Evolutionary conservation across 1,140 invertebrate genomes (phyloP), one percentile per base, ranked within the genome.

Genomic region (Lepidostoma basale): DNA sequence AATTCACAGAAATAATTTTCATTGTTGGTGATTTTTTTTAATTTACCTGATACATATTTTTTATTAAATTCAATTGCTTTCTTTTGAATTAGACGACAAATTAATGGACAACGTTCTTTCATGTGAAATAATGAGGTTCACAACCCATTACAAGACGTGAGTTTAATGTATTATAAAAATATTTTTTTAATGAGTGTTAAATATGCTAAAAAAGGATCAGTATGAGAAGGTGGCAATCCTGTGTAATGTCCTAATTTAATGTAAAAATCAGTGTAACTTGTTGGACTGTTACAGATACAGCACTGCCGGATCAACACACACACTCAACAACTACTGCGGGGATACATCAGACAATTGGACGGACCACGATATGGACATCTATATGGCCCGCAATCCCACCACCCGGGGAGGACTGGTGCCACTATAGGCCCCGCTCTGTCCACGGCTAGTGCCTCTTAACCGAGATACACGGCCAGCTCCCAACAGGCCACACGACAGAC

Each of bases 281-380:
- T 72, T 72, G 70, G 70, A 60, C 70, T 47, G 74, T 73, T 18
- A 9, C 70, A 81, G 90, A 70, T 90, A 90, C 77, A 90, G 89
- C 74, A 83, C 86, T 16, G 87, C 88, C 39, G 89, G 89, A 49
- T 90, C 89, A 14, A 90, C 88, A 40, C 90, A 93, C 74, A 93
- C 91, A 4, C 82, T 94, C 44, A 93, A 92, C 73, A 90, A 93
- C 79, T 79, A 79, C 67, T 90, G 90, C 76, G 70, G 70, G 49
- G 93, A 95, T 75, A 94, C 91, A 75, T 90, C 90, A 36, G 91
- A 95, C 77, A 95, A 95, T 77, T 96, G 94, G 94, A 97, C 94
- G 56, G 95, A 97, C 79, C 93, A 96, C 77, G 94, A 96, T 77
- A 94, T 96, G 90, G 94, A 97, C 73, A 95, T 96, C 74, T 97